Conservation (phyloP, 1,140 invertebrate genomes). For the Eueides isabella region DNA sequence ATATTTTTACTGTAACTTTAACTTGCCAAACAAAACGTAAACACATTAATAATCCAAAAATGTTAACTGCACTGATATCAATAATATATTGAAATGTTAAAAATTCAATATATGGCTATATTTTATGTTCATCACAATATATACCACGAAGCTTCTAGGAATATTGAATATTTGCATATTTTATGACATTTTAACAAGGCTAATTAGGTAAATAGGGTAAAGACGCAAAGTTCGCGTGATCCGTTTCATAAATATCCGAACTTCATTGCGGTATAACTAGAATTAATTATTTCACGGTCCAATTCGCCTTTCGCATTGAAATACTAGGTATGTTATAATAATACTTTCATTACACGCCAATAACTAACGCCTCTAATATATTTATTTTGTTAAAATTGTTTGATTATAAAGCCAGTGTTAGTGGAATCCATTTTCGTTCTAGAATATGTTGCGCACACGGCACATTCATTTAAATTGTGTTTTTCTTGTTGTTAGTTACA, state of each 20-base stretch:
- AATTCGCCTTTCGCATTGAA: neutral
- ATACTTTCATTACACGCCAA: neutral
- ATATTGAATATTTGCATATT: conserved; percentile 4
- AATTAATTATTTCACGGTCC: conserved; percentile 27
- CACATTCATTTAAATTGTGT: neutral
- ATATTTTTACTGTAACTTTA: no score
- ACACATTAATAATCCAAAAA: no score
- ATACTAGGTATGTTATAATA: neutral
- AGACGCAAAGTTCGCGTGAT: conserved; percentile 18
- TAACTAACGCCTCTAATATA: neutral
- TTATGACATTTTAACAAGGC: neutral
- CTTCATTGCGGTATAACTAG: conserved; percentile 7
- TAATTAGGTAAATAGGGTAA: neutral
- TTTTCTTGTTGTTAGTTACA: no score
- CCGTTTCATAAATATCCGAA: conserved; percentile 22
- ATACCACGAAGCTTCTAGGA: neutral
- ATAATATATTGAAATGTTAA: no score
- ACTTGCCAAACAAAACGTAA: no score
- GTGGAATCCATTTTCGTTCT: neutral
- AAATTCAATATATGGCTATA: no score
- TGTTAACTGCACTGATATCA: no score
- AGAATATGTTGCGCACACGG: neutral
- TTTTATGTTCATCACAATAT: neutral
- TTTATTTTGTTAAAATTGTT: no score
- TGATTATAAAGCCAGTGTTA: neutral